Evolutionary conservation across 2,888 invertebrate species (phyloP), one percentile per base, ranked within the genome.

Genomic region (Tholera decimalis): DNA sequence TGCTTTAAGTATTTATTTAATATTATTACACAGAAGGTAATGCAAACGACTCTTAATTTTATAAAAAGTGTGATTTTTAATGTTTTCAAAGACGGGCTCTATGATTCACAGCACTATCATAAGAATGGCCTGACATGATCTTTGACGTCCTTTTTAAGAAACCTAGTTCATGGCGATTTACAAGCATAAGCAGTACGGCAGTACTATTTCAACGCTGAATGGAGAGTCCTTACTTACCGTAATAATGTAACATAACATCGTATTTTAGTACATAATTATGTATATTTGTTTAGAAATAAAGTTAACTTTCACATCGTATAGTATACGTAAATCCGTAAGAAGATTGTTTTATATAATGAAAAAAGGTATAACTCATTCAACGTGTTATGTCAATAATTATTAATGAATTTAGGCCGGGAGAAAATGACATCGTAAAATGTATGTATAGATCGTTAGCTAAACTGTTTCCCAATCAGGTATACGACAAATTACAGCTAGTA

Each of bases 401-500:
- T 9, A n/a, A 13, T 4, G 24, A 24, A 24, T 26, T 35, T 9
- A 11, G 9, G 13, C 2, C n/a, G 22, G 8, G 15, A 28, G 28
- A 28, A 7, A 1, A 24, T 11, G 22, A 22, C 9, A 24, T 13
- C 15, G 15, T n/a, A n/a, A n/a, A n/a, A n/a, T n/a, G n/a, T n/a
- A n/a, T n/a, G n/a, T n/a, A 22, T 13, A 15, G 2, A 3, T 15
- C 13, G 2, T 9, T 13, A 41, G 15, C 22, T 22, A 39, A 33
- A 50, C n/a, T 13, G 44, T 28, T 37, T 30, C 33, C 22, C 22
- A 33, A 26, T 13, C 9, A 35, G 22, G 28, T 18, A 41, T 18
- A 51, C 58, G 35, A 56, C 50, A 58, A 46, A 59, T 55, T 66
- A 49, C 37, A 37, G 9, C 26, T 69, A 62, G 64, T 69, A 61